Evolutionary conservation across 2,113 vertebrate species (phyloP).

Genomic region (Psettodes erumei): DNA sequence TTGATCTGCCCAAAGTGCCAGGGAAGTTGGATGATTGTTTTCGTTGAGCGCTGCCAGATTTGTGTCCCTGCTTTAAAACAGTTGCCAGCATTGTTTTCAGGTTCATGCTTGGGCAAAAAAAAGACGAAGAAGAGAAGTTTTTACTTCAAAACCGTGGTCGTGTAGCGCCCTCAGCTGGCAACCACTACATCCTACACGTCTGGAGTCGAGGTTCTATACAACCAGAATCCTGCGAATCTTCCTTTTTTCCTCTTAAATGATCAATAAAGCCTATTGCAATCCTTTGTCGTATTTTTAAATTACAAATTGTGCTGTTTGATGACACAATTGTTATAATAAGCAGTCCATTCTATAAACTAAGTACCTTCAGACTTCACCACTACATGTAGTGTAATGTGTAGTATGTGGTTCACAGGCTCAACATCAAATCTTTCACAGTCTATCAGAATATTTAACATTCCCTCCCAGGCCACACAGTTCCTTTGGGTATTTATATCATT

Average conservation of each 20-base stretch:
- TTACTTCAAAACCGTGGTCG: not conserved
- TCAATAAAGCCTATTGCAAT: too few species aligned
- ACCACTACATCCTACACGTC: not conserved
- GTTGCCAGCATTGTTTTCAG: slow-evolving; percentile 61
- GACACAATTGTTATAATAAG: not conserved
- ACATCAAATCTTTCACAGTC: not conserved
- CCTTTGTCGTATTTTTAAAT: too few species aligned
- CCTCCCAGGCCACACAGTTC: not conserved
- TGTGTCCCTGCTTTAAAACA: slow-evolving; percentile 44
- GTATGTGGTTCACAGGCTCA: slow-evolving; percentile 10
- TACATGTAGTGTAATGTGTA: too few species aligned
- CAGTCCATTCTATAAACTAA: not conserved
- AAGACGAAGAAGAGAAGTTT: not conserved
- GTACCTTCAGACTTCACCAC: not conserved
- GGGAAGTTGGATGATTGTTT: slow-evolving; percentile 56
- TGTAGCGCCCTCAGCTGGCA: slow-evolving; percentile 52
- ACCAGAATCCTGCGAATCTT: not conserved
- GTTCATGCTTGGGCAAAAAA: slow-evolving; percentile 10
- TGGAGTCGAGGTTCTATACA: not conserved
- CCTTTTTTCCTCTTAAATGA: not conserved
- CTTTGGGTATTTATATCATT: not conserved
- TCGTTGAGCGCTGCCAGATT: slow-evolving; percentile 51
- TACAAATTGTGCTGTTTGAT: not conserved
- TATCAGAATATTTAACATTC: not conserved
- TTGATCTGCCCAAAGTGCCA: slow-evolving; percentile 49